Evolutionary conservation across 2,797 vertebrate species (phyloP), one percentile per base, ranked within the genome.

Genomic region (Sebastes ruberrimus): DNA sequence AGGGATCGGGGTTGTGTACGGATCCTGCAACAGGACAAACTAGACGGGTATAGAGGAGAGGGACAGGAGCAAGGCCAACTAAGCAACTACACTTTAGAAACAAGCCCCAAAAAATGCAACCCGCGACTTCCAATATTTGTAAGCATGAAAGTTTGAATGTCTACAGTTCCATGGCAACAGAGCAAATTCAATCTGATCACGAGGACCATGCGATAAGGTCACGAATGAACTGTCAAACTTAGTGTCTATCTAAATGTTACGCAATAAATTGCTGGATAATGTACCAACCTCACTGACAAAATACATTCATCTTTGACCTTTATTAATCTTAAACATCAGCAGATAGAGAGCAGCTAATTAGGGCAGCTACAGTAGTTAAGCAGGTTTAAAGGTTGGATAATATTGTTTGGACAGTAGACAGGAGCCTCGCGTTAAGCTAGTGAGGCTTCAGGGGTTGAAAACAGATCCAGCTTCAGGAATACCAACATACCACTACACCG

Each of bases 401-500:
- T n/a, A 16, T n/a, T 49, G 52, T 57, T 77, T 67, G 38, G 67
- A 66, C 18, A 52, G 53, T 16, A 13, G 52, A 46, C 20, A 4
- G 30, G n/a, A 66, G 65, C 14, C 22, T 74, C 8, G 69, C 7
- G 27, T 64, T 68, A 52, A 80, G 55, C 71, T 63, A 22, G 49
- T n/a, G 62, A 69, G 57, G 22, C 53, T 77, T 77, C 61, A 10
- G 55, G 68, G 79, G 61, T 65, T 84, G 71, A 53, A 4, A 57
- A 68, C 46, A 56, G 61, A 76, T 70, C 49, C 66, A 72, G 53
- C 62, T 66, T 73, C 64, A 61, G 71, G 74, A 82, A 87, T 80
- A 75, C 57, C 80, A 77, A 62, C 69, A 69, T 55, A 66, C 59
- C 23, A 7, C 28, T 18, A 56, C 18, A 49, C 75, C 61, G 61